Base-by-base conservation (phyloP, 2,797 vertebrate species). In the Yasuhikotakia modesta region DNA sequence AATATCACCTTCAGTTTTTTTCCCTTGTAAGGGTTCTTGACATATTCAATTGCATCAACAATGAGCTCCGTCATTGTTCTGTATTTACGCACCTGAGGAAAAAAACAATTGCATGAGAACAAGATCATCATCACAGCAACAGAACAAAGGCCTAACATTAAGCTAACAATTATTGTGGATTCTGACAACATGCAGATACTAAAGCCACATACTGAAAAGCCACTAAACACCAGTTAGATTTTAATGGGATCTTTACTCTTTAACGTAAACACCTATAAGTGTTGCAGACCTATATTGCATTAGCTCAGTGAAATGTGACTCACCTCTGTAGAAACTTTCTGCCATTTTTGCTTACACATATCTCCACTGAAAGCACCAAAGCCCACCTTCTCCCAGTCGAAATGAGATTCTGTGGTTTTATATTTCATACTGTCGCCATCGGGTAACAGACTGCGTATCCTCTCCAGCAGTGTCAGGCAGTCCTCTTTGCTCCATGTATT, bases 1-100 rank as follows among this genome's bases (percentile, higher is more conserved):
- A 58, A 60, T 4, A 46, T 67, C 81, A 94, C 93, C 92, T 94
- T 94, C 22, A 94, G 82, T 35, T 94, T 94, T 85, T 94, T 94
- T 73, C 93, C 93, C 84, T 94, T 94, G 76, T 94, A 94, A 0
- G 93, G 93, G 46, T 94, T 94, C 86, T 92, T 94, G 2, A 94
- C 93, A 5, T 90, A 92, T 83, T 94, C 93, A 0, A 90, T 90
- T 61, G 93, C 93, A 13, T 94, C 93, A 1, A 91, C 76, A 6
- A 94, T 90, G 70, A 94, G 88, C 78, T 94, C 93, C 0, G 92
- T 93, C 92, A 94, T 93, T 0, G 93, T 94, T 69, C 93, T 84
- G 85, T 92, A 94, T 78, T 94, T 94, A 3, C 93, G 89, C 0
- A 94, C 92, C 93, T 94, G 82, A 35, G 60, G n/a, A 19, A 30